These are phyloP conservation scores for Diachasmimorpha longicaudata DNA, from an alignment of 1,140 invertebrate genomes.

Conservation along the genomic window DNA sequence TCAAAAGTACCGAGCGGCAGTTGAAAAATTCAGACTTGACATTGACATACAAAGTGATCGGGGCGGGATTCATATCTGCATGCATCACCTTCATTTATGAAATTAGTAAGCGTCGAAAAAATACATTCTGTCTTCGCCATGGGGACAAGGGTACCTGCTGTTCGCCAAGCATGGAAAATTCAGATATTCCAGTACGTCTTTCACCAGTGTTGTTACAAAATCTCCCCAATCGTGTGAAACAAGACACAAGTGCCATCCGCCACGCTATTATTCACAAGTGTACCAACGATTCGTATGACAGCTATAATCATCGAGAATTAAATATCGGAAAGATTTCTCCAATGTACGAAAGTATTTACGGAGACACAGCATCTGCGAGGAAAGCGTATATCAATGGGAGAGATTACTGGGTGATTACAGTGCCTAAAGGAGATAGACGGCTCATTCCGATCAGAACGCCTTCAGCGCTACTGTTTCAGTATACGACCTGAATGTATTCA, in stretches of 20 bases:
- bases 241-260: background rate
- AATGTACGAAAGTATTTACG: conserved; percentile 23
- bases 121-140: background rate
- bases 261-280: background rate
- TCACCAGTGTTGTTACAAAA: background rate
- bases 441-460: conserved; percentile 74
- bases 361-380: conserved; percentile 31
- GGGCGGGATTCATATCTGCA: conserved; percentile 68
- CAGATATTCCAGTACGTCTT: too few species aligned
- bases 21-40: conserved; percentile 71
- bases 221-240: background rate
- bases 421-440: conserved; percentile 65
- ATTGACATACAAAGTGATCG: conserved; percentile 74
- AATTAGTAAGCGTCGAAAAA: conserved; percentile 43
- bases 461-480: conserved; percentile 76
- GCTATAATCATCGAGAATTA: background rate
- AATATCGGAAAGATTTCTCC: conserved; percentile 16
- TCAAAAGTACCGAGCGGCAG: conserved; percentile 79
- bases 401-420: conserved; percentile 73
- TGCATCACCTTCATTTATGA: conserved; percentile 71
- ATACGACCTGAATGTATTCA: conserved; percentile 35
- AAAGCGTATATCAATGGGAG: conserved; percentile 74
- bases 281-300: background rate
- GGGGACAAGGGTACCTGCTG: background rate
- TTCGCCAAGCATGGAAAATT: background rate